These are phyloP conservation scores for Drosophila watanabei DNA, from an alignment of 1,140 invertebrate genomes.

Conservation along the genomic window DNA sequence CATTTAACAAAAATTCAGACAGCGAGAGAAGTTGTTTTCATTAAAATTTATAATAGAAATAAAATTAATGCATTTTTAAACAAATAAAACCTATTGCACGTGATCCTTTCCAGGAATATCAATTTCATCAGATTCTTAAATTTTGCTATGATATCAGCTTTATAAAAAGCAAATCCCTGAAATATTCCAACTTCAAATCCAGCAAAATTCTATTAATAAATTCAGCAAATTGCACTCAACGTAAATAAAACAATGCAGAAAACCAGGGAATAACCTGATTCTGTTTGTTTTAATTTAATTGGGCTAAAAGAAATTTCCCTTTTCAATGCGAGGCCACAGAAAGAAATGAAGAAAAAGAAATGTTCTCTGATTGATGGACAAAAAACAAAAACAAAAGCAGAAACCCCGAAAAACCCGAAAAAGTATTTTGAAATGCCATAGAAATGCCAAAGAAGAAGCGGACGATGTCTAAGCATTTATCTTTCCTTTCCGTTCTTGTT, in stretches of 20 bases:
- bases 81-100: no score
- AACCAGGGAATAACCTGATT: conserved; percentile 28
- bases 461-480: conserved; percentile 52
- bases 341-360: conserved; percentile 47
- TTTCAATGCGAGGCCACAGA: conserved; percentile 50
- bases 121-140: neutral
- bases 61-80: no score
- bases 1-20: no score
- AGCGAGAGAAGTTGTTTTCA: no score
- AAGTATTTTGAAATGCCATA: conserved; percentile 40
- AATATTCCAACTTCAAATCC: neutral
- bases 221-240: conserved; percentile 14
- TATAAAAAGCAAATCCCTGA: neutral
- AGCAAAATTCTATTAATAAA: neutral
- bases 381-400: conserved; percentile 32
- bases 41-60: no score
- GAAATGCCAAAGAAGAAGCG: conserved; percentile 15
- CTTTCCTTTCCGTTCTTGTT: conserved; percentile 44
- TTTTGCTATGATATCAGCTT: neutral
- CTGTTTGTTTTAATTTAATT: conserved; percentile 40
- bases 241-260: neutral
- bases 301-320: conserved; percentile 53
- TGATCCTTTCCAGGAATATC: no score
- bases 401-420: conserved; percentile 23
- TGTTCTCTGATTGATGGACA: conserved; percentile 44